A percentile compares a stretch with the other conserved stretches of the same genome.
phyloP scores from a whole-genome alignment of 1,140 invertebrate genomes.

The Pseudobourletiella spinata region DNA sequence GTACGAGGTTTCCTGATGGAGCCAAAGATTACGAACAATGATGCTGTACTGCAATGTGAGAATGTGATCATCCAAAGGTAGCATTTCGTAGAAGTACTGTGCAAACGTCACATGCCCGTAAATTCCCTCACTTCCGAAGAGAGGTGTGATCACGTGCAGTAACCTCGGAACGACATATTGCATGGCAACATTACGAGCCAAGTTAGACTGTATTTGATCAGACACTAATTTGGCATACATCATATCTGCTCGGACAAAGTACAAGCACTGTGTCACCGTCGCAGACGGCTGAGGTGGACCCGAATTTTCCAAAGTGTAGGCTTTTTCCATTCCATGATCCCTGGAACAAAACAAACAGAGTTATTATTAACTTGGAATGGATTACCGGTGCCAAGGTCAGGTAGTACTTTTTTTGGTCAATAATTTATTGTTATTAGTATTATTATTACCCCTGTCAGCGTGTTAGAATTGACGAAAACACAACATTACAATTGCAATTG shows the following conservation, averaged over 20 bases:
- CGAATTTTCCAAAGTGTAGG: conserved; percentile 67
- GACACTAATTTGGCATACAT: conserved; percentile 61
- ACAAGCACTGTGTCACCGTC: conserved; percentile 58
- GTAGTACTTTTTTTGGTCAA: too few relatives aligned
- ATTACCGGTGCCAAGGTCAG: too few relatives aligned
- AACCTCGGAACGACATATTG: conserved; percentile 45
- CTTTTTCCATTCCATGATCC: conserved; percentile 74
- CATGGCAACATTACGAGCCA: conserved; percentile 38
- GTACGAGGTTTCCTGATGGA: conserved; percentile 29
- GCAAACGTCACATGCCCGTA: conserved; percentile 57
- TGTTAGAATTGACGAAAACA: too few relatives aligned
- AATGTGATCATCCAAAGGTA: conserved; percentile 73
- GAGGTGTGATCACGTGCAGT: conserved; percentile 50
- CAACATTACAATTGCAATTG: too few relatives aligned
- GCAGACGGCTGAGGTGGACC: conserved; percentile 46
- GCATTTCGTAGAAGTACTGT: conserved; percentile 72
- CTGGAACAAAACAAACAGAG: too few relatives aligned
- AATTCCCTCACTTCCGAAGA: conserved; percentile 78
- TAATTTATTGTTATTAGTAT: too few relatives aligned
- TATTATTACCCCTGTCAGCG: too few relatives aligned
- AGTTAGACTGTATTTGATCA: conserved; percentile 59
- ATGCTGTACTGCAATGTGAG: conserved; percentile 51
- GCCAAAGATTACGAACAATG: conserved; percentile 40
- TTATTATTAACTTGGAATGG: too few relatives aligned
- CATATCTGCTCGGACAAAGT: conserved; percentile 63